These are phyloP conservation scores for Acleris sparsana DNA, from an alignment of 2,888 invertebrate genomes.

Conservation along the genomic window DNA sequence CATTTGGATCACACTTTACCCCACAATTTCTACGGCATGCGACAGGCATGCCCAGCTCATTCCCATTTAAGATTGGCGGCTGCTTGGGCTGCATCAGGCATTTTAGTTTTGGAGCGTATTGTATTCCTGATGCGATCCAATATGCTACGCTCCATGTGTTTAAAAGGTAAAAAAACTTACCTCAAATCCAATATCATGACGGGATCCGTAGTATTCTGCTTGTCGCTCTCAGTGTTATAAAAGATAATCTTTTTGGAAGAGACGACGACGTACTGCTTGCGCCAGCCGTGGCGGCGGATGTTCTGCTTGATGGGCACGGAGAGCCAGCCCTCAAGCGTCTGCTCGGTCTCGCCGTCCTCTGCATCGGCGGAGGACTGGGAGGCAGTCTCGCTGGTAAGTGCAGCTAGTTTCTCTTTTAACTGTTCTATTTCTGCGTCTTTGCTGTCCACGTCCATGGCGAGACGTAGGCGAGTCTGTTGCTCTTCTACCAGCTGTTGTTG, in stretches of 20 bases:
- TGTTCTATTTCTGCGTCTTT: slow-evolving; percentile 98
- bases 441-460: slow-evolving; percentile 98
- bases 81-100: too few relatives aligned
- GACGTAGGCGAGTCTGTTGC: slow-evolving; percentile 87
- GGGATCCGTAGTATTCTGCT: slow-evolving; percentile 96
- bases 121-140: too few relatives aligned
- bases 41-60: too few relatives aligned
- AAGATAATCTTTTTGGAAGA: slow-evolving; percentile 98
- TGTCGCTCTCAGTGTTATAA: slow-evolving; percentile 97
- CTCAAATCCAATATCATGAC: slow-evolving; percentile 97
- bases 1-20: too few relatives aligned
- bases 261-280: slow-evolving; percentile 97
- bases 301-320: slow-evolving; percentile 98
- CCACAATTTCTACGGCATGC: too few relatives aligned
- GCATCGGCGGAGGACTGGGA: slow-evolving; percentile 96
- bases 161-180: slow-evolving; percentile 82
- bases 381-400: slow-evolving; percentile 92
- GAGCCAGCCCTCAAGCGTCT: slow-evolving; percentile 97
- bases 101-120: too few relatives aligned
- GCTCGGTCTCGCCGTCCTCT: slow-evolving; percentile 90
- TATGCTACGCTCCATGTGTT: too few relatives aligned
- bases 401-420: slow-evolving; percentile 92
- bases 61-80: too few relatives aligned
- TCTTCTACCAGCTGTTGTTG: slow-evolving; percentile 91
- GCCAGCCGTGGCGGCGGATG: slow-evolving; percentile 97